Evolutionary conservation across 2,888 invertebrate species (phyloP).

Genomic region (Tetragonisca angustula): DNA sequence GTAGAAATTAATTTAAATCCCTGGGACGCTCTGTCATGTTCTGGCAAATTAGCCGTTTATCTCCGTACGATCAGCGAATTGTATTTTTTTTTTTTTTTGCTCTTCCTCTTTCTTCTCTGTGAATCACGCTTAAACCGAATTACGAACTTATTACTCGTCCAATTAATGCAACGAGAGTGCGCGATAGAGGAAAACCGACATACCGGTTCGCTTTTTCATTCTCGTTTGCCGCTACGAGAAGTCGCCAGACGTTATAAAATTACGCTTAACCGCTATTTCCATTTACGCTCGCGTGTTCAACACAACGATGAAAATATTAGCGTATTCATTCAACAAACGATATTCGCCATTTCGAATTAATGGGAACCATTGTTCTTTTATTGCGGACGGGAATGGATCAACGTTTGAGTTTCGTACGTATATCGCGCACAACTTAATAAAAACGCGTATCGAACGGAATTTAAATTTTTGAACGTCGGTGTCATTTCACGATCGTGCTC

Average conservation of each 20-base stretch:
- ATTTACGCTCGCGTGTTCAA: too few species aligned
- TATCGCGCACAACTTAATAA: too few species aligned
- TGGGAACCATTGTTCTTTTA: not conserved
- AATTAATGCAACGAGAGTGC: constrained; percentile 34
- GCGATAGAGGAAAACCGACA: constrained; percentile 26
- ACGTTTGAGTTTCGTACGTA: not conserved
- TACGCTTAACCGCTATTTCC: constrained; percentile 11
- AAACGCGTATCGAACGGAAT: too few species aligned
- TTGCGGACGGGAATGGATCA: not conserved
- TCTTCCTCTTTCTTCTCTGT: too few species aligned
- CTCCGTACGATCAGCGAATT: not conserved
- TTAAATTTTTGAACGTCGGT: too few species aligned
- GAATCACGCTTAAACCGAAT: constrained; percentile 16
- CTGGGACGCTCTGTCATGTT: not conserved
- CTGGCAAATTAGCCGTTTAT: constrained; percentile 15
- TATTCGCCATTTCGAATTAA: not conserved
- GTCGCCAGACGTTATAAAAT: constrained; percentile 6
- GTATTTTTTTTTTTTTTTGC: constrained; percentile 19
- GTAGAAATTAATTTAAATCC: constrained; percentile 7
- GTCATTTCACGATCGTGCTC: too few species aligned
- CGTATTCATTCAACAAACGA: not conserved
- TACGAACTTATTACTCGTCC: constrained; percentile 48
- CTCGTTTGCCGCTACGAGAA: not conserved
- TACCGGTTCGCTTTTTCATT: constrained; percentile 43
- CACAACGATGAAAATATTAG: not conserved